phyloP scores from a whole-genome alignment of 2,113 vertebrate genomes.

The Genyomyrus donnyi region DNA sequence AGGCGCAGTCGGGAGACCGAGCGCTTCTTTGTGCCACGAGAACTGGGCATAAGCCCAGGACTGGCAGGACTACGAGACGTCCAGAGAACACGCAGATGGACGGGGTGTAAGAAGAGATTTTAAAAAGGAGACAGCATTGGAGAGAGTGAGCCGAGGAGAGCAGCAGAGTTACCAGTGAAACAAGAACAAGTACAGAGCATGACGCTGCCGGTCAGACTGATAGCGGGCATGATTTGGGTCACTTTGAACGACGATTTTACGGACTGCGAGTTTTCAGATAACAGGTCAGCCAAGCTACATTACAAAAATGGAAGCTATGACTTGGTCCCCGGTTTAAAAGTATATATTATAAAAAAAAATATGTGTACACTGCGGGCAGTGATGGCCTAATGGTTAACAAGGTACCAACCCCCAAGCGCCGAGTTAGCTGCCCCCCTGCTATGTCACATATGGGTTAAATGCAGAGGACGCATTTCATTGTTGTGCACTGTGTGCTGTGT shows the following conservation, averaged over 20 bases:
- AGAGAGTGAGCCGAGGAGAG: neutral
- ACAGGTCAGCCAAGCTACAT: neutral
- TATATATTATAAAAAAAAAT: neutral
- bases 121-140: slow-evolving; percentile 17
- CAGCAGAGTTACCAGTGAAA: neutral
- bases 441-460: too few relatives aligned
- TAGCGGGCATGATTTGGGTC: neutral
- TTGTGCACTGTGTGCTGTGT: too few relatives aligned
- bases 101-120: slow-evolving; percentile 37
- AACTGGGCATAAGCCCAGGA: slow-evolving; percentile 43
- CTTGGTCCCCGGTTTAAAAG: neutral
- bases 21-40: slow-evolving; percentile 27
- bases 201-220: neutral
- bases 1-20: slow-evolving; percentile 18
- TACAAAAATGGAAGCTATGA: neutral
- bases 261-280: neutral
- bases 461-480: too few relatives aligned
- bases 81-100: slow-evolving; percentile 12
- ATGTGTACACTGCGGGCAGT: too few relatives aligned
- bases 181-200: neutral
- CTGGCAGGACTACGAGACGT: slow-evolving; percentile 32
- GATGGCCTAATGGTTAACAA: too few relatives aligned
- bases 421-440: too few relatives aligned
- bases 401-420: too few relatives aligned
- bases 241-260: neutral